A percentile compares a stretch with the other conserved stretches of the same genome.
These are phyloP conservation scores for Catostomus latipinnis DNA, from an alignment of 2,797 vertebrate species.

Conservation along the genomic window DNA sequence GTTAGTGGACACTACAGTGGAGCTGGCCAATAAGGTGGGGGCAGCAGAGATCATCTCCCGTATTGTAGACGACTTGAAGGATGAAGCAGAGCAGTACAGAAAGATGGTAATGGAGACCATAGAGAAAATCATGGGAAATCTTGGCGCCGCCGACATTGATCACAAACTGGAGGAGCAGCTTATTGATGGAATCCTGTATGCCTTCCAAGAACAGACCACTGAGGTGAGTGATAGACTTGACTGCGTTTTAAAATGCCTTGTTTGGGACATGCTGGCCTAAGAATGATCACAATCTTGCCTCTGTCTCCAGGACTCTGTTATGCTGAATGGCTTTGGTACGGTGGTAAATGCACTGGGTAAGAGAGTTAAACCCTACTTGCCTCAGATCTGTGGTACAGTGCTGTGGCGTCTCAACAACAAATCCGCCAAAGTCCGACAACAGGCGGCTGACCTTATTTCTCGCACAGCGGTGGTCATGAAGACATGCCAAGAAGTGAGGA, in stretches of 20 bases:
- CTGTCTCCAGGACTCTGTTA: slow-evolving; percentile 91
- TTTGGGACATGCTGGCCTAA: no score
- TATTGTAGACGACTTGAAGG: slow-evolving; percentile 98
- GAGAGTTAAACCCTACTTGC: slow-evolving; percentile 97
- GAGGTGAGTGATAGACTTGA: slow-evolving; percentile 80
- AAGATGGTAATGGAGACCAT: slow-evolving; percentile 99
- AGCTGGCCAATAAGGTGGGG: slow-evolving; percentile 98
- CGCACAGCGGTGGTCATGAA: slow-evolving; percentile 99
- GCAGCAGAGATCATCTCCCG: slow-evolving; percentile 98
- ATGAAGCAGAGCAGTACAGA: slow-evolving; percentile 98
- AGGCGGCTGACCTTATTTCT: slow-evolving; percentile 97
- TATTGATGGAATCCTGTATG: slow-evolving; percentile 97
- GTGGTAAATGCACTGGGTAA: slow-evolving; percentile 99
- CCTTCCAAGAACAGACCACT: slow-evolving; percentile 99
- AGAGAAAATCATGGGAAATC: slow-evolving; percentile 99
- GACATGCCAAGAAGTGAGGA: slow-evolving; percentile 94
- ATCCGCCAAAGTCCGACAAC: slow-evolving; percentile 97
- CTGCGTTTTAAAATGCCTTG: not conserved
- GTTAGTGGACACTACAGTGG: slow-evolving; percentile 99
- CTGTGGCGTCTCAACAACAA: slow-evolving; percentile 99
- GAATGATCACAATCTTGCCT: not conserved
- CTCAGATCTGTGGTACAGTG: slow-evolving; percentile 99
- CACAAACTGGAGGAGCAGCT: slow-evolving; percentile 98
- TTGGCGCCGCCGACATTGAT: slow-evolving; percentile 97
- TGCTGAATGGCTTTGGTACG: slow-evolving; percentile 98